These are phyloP conservation scores for Oegoconia quadripuncta DNA, from an alignment of 2,888 invertebrate genomes.

Conservation along the genomic window DNA sequence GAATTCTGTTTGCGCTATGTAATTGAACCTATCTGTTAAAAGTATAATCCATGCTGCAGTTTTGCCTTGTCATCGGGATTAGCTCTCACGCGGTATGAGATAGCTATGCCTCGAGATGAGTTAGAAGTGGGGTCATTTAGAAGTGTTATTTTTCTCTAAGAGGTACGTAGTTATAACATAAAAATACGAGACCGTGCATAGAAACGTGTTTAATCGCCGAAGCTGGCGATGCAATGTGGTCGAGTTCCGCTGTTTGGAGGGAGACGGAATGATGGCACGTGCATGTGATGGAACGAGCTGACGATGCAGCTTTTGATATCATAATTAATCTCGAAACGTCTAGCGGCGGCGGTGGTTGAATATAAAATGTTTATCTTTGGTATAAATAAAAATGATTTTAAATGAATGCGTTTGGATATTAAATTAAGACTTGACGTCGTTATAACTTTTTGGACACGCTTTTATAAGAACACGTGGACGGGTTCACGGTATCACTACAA, in stretches of 20 bases:
- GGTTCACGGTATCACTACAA: conserved; percentile 31
- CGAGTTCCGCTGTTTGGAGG: conserved; percentile 50
- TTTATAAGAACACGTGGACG: conserved; percentile 26
- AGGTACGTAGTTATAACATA: conserved; percentile 37
- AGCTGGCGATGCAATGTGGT: conserved; percentile 51
- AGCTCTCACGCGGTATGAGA: conserved; percentile 46
- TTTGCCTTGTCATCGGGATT: conserved; percentile 53
- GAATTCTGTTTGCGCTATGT: conserved; percentile 40
- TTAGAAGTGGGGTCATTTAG: conserved; percentile 48
- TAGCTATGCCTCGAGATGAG: conserved; percentile 34
- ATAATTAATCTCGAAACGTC: conserved; percentile 60
- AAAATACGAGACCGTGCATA: conserved; percentile 74
- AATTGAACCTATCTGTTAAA: conserved; percentile 43
- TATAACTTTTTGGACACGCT: conserved; percentile 37
- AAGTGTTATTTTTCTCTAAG: conserved; percentile 38
- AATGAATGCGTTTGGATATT: conserved; percentile 57
- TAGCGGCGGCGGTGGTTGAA: conserved; percentile 40
- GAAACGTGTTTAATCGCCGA: conserved; percentile 74
- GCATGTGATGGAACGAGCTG: conserved; percentile 46
- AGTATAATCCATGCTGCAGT: conserved; percentile 37
- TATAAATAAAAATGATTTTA: conserved; percentile 60
- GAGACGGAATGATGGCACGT: conserved; percentile 42
- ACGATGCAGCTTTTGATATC: conserved; percentile 70
- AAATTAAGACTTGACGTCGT: conserved; percentile 43
- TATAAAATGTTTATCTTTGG: conserved; percentile 68